Evolutionary conservation across 2,113 vertebrate species (phyloP), one percentile per base, ranked within the genome.

Genomic region (Reinhardtius hippoglossoides): DNA sequence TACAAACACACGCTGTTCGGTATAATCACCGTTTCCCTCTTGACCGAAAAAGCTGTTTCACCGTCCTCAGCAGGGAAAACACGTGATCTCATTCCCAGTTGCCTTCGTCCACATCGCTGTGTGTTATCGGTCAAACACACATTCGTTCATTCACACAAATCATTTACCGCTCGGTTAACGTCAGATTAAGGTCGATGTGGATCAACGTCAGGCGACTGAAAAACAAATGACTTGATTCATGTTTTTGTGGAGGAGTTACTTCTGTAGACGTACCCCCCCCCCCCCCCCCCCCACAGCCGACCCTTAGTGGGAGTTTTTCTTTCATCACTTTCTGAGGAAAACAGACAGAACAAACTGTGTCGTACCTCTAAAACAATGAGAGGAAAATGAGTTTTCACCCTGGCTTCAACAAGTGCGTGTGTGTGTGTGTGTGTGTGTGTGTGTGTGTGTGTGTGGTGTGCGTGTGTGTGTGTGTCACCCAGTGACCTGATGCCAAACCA

Each of bases 351-450:
- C 1, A 3, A 73, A 66, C 62, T 9, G 44, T 31, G 31, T 31
- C 31, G 6, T 31, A 31, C 24, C 5, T 71, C 1, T 4, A 10
- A 77, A 64, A 84, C 62, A 75, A 79, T 59, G 54, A 50, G 42
- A 74, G 63, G 73, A 69, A 87, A 78, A 60, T 70, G 0, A 15
- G 8, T 67, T 74, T 60, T 63, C 1, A 13, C n/a, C 70, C 74
- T 12, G 59, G 31, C 35, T 35, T n/a, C 2, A 52, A 26, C 9
- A 20, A 27, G 5, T 35, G 37, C 40, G 46, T 48, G 18, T 55
- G 42, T 71, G 54, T 0, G 35, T 26, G 27, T 27, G 5, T 31
- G 31, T 31, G 31, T 31, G 31, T 31, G 6, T 31, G 31, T 31
- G 27, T 31, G 27, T 31, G 5, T 31, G 23, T 23, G 23, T 23